These are phyloP conservation scores for Brachyptera putata DNA, from an alignment of 2,888 invertebrate genomes.

Conservation along the genomic window DNA sequence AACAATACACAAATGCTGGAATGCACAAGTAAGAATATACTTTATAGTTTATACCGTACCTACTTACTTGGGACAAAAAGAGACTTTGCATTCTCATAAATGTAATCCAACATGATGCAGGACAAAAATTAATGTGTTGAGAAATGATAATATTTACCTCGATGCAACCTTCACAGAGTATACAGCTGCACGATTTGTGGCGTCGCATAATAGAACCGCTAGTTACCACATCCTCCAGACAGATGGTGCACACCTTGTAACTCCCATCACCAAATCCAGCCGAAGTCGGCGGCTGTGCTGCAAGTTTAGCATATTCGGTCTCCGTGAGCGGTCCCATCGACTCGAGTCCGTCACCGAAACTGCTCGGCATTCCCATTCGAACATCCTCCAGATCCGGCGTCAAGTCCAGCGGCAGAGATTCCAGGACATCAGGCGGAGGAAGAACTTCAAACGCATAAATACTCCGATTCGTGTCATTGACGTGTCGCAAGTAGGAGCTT, in stretches of 20 bases:
- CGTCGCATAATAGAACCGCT: conserved; percentile 53
- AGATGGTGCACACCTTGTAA: conserved; percentile 52
- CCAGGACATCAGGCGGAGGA: conserved; percentile 37
- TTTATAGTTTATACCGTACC: no score
- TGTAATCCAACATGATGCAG: no score
- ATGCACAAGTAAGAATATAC: no score
- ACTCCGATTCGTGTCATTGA: conserved; percentile 49
- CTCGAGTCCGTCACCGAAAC: not conserved
- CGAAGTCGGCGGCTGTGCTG: conserved; percentile 18
- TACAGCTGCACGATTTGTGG: conserved; percentile 54
- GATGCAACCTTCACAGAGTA: conserved; percentile 55
- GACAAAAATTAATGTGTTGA: no score
- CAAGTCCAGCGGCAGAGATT: conserved; percentile 29
- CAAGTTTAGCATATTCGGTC: conserved; percentile 18
- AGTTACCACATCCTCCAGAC: conserved; percentile 54
- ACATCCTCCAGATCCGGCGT: conserved; percentile 32
- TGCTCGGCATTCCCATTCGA: not conserved
- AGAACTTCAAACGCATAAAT: conserved; percentile 48
- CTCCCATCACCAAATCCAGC: conserved; percentile 33
- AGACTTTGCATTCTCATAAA: no score
- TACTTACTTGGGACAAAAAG: no score
- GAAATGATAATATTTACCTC: no score
- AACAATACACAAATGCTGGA: no score
- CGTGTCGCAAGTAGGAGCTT: conserved; percentile 49
- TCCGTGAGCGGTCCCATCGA: conserved; percentile 21